Conservation (phyloP, 2,888 invertebrate genomes). For the Drosophila nr. fundita region DNA sequence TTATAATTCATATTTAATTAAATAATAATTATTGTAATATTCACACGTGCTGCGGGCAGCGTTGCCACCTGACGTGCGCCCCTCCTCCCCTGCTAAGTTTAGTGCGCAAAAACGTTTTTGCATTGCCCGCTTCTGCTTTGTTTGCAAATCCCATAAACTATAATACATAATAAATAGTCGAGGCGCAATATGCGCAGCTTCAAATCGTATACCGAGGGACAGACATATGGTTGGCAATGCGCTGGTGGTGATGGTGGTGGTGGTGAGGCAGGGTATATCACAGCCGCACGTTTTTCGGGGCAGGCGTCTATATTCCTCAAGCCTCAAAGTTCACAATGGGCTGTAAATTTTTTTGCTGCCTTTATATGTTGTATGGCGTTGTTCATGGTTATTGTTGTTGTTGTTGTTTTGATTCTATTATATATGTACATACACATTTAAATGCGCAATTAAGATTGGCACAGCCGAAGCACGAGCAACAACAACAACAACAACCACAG, state of each 20-base stretch:
- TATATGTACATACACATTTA: conserved; percentile 66
- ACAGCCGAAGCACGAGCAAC: conserved; percentile 53
- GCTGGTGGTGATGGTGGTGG: conserved; percentile 2
- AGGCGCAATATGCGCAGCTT: conserved; percentile 80
- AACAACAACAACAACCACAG: conserved; percentile 24
- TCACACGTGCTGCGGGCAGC: conserved; percentile 31
- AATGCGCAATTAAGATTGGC: conserved; percentile 81
- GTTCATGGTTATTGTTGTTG: conserved; percentile 31
- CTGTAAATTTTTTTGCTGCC: conserved; percentile 52
- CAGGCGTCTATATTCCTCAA: conserved; percentile 61
- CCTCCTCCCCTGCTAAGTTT: conserved; percentile 1
- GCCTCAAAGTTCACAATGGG: conserved; percentile 70
- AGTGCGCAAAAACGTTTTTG: conserved; percentile 67
- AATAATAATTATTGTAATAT: conserved; percentile 9
- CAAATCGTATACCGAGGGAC: conserved; percentile 37
- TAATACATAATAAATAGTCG: conserved; percentile 74
- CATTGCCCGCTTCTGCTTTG: conserved; percentile 44
- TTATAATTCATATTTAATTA: background rate
- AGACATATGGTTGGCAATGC: conserved; percentile 54
- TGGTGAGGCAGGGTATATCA: conserved; percentile 7
- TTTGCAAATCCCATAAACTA: conserved; percentile 55
- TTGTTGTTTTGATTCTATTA: conserved; percentile 48
- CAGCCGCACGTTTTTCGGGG: conserved; percentile 31
- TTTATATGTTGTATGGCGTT: conserved; percentile 32
- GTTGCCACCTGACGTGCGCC: conserved; percentile 50